Evolutionary conservation across 2,113 vertebrate species (phyloP).

Genomic region (Gracilinanus agilis): DNA sequence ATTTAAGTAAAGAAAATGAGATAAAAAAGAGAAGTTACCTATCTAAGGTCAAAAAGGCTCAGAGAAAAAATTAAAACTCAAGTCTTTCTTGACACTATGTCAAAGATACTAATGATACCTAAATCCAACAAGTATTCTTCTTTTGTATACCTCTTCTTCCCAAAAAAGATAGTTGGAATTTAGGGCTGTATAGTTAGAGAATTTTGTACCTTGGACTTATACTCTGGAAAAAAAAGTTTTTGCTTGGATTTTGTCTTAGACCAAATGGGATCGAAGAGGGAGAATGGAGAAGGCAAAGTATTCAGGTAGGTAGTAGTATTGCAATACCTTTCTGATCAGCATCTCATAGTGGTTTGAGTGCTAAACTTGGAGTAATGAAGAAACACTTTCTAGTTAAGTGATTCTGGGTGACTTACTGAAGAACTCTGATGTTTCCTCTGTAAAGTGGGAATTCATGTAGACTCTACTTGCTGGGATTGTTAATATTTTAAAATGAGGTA

Average conservation of each 20-base stretch:
- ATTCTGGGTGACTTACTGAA: background rate
- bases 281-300: background rate
- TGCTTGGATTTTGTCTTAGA: background rate
- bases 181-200: no score
- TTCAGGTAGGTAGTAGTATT: background rate
- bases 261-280: background rate
- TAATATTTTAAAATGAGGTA: background rate
- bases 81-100: background rate
- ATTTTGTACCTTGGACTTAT: no score
- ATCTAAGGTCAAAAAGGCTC: background rate
- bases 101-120: background rate
- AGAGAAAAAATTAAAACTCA: background rate
- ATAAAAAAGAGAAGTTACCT: background rate
- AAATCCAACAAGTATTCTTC: background rate
- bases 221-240: background rate
- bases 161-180: background rate
- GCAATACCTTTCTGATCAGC: background rate
- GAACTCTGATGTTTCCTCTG: background rate
- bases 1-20: background rate
- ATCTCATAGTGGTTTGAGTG: background rate
- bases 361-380: background rate
- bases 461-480: background rate
- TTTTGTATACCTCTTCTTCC: background rate
- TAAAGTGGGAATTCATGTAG: background rate
- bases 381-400: background rate